Base-by-base conservation (phyloP, 2,888 invertebrate species). In the Drosophila borborema region DNA sequence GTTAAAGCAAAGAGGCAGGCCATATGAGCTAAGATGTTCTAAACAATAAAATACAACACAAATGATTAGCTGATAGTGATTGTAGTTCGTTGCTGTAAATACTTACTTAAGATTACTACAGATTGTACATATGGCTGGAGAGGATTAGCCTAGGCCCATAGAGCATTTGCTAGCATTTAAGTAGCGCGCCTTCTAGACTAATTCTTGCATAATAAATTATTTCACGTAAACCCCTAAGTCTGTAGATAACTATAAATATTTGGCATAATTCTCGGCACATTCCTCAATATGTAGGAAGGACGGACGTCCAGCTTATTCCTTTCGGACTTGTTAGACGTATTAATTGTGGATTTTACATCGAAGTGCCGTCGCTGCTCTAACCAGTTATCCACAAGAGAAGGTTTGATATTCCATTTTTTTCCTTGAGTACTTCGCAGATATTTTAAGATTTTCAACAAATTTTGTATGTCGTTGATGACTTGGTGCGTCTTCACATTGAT, bases 141-240 rank as follows among this genome's bases (percentile, higher is more conserved):
- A 66, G 65, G 64, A 70, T 67, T 73, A 65, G 67, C 63, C 38
- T 66, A 83, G 66, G 38, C 18, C 64, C 64, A 51, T 86, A 86
- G 84, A 71, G 73, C 77, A 69, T 60, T 77, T 73, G 64, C 38
- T 82, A 82, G 80, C 45, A 45, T 58, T 38, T 85, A 89, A 86
- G 85, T 85, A 79, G 79, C 48, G 65, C 69, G 69, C 64, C 70
- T 80, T 74, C 23, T 79, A 85, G 85, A 89, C 79, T 86, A 89
- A 89, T 86, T 89, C 63, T 75, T 73, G 77, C 64, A 59, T 89
- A 86, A 86, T 86, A 89, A 86, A 86, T 86, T 86, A 86, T 89
- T 86, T 71, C 49, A 66, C 66, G 67, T 72, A 65, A 70, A 49
- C 34, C 46, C 48, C 20, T 46, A 45, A 20, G 0, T 18, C 1